These are phyloP conservation scores for Philereme transversata DNA, from an alignment of 2,888 invertebrate species.

Conservation along the genomic window DNA sequence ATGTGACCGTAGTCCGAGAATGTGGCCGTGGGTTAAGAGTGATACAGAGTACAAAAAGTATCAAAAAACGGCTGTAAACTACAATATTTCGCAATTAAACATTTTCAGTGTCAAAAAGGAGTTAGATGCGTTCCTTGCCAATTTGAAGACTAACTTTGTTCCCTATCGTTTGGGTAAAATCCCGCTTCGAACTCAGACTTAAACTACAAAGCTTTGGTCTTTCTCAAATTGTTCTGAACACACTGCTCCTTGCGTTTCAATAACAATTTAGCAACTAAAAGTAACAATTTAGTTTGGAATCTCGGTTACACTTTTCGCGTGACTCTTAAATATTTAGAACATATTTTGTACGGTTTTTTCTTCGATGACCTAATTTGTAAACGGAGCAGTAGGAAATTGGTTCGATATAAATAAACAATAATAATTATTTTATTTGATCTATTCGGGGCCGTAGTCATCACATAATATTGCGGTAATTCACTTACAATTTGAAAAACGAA, in stretches of 20 bases:
- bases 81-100: too few species aligned
- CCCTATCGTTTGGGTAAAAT: constrained; percentile 25
- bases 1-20: too few species aligned
- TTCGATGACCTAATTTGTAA: not conserved
- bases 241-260: constrained; percentile 32
- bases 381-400: not conserved
- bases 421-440: too few species aligned
- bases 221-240: constrained; percentile 35
- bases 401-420: too few species aligned
- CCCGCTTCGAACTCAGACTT: constrained; percentile 32
- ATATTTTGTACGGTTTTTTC: too few species aligned
- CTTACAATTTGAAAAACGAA: too few species aligned
- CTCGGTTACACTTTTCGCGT: constrained; percentile 25
- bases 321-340: constrained; percentile 14
- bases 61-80: too few species aligned
- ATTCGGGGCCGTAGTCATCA: too few species aligned
- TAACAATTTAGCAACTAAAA: constrained; percentile 30
- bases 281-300: constrained; percentile 24
- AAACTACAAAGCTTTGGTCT: constrained; percentile 37
- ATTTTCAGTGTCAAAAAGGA: constrained; percentile 6
- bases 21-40: too few species aligned
- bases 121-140: not conserved
- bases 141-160: constrained; percentile 22
- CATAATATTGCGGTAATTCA: too few species aligned
- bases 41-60: too few species aligned